Base-by-base conservation (phyloP, 2,797 vertebrate genomes). In the Pangasius sanitwongsei region DNA sequence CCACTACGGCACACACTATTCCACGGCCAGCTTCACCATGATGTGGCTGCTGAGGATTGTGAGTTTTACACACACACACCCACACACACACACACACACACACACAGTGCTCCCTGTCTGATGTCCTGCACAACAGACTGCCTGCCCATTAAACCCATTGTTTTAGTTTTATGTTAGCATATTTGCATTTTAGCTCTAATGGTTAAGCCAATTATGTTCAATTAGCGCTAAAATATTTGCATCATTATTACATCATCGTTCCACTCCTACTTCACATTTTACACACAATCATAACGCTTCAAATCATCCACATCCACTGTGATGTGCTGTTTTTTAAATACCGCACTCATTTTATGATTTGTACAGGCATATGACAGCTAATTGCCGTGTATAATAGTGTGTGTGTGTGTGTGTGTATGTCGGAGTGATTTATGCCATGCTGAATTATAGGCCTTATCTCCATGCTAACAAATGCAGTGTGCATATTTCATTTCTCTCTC, bases 1-100 rank as follows among this genome's bases (percentile, higher is more conserved):
- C 93, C 98, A 99, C 95, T 99, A 99, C 2, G 98, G 98, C 82
- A 99, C 98, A 88, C 98, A 99, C 94, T 99, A 99, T 92, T 99
- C 98, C 91, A 99, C 98, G 41, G 97, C 98, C 94, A 97, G 97
- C 94, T 99, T 99, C 94, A 97, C 98, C 74, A 96, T 97, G 91
- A 98, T 96, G 1, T 99, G 98, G 98, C 96, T 99, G 4, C 96
- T 99, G 67, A 97, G 98, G 92, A 97, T 98, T 11, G 98, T 99
- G 96, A 98, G 98, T 97, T 57, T 48, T 90, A 8, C 67, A 6
- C 53, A 18, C 61, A 80, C n/a, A 70, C 77, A 57, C 67, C 55
- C 65, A 69, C 28, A 55, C 55, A 37, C 55, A 82, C 80, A 82
- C 80, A 83, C 23, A 44, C 57, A 82, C 57, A 82, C 80, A 80